phyloP scores from a whole-genome alignment of 23 tunicate species.

The Ciona savignyi region DNA sequence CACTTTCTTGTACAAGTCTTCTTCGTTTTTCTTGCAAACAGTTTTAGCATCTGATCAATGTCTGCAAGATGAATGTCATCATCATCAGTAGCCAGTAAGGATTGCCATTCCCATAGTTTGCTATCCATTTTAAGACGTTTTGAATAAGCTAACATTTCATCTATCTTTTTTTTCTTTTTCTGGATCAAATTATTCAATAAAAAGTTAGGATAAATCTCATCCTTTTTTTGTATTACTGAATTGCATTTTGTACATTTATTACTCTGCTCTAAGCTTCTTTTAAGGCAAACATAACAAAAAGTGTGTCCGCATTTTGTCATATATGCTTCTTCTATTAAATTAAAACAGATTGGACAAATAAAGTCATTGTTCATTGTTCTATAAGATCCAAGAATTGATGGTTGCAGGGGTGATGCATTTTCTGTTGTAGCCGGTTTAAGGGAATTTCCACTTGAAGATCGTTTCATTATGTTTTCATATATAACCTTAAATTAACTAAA shows the following conservation, averaged over 20 bases:
- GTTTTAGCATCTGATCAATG: constrained; percentile 70
- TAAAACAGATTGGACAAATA: constrained; percentile 85
- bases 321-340: constrained; percentile 87
- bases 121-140: constrained; percentile 66
- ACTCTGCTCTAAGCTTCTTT: constrained; percentile 40
- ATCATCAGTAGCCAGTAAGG: constrained; percentile 52
- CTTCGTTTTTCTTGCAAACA: constrained; percentile 57
- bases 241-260: constrained; percentile 84
- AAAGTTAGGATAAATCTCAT: constrained; percentile 88
- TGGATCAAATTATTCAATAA: constrained; percentile 57
- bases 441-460: constrained; percentile 22
- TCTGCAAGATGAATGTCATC: constrained; percentile 57
- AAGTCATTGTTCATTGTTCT: constrained; percentile 48
- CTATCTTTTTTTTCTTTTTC: constrained; percentile 61
- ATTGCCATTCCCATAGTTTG: constrained; percentile 72
- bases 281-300: constrained; percentile 68
- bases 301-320: constrained; percentile 99
- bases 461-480: constrained; percentile 6
- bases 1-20: constrained; percentile 57
- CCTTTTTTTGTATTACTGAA: constrained; percentile 32
- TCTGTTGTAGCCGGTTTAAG: constrained; percentile 1
- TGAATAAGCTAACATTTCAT: constrained; percentile 34
- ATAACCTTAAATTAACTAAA: no score
- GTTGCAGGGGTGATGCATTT: constrained; percentile 18
- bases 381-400: constrained; percentile 53